Base-by-base conservation (phyloP, 2,797 vertebrate species). In the Hephaestus fuliginosus region DNA sequence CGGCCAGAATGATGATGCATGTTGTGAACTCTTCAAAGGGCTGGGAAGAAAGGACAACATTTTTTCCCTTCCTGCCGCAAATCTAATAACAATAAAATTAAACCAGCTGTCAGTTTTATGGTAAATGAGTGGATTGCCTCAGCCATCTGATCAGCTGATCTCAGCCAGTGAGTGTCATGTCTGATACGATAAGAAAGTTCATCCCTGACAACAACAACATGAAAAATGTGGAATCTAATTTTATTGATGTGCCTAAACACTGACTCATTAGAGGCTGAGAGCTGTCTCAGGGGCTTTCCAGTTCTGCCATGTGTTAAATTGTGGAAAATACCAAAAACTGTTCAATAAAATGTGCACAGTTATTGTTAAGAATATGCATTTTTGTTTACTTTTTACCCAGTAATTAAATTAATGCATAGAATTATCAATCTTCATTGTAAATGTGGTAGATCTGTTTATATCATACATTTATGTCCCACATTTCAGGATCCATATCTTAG, bases 71-170 rank as follows among this genome's bases (percentile, higher is more conserved):
- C 28, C 57, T 74, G 60, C 18, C 36, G 53, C 64, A 73, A 44
- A 79, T 72, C 2, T 3, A 52, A 83, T 39, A 55, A 65, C 20
- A 18, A 14, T 51, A 2, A 68, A 74, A 55, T 15, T 18, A 78
- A 63, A 70, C 48, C 25, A 57, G n/a, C 78, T 49, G 60, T 62
- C 55, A 63, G 36, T 51, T 70, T 61, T n/a, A 61, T 73, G 53
- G 20, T 10, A 49, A 55, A 36, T 55, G 28, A 44, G 15, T 53
- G 39, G 46, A 64, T n/a, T 49, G 13, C 17, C n/a, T n/a, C n/a
- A n/a, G n/a, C n/a, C n/a, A n/a, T n/a, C n/a, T n/a, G n/a, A n/a
- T n/a, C n/a, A n/a, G n/a, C n/a, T n/a, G n/a, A n/a, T 63, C 30
- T 63, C 30, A 30, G 18, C 10, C 4, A 1, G 22, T 68, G 39